phyloP scores from a whole-genome alignment of 2,797 vertebrate genomes.

The Neosalanx taihuensis region DNA sequence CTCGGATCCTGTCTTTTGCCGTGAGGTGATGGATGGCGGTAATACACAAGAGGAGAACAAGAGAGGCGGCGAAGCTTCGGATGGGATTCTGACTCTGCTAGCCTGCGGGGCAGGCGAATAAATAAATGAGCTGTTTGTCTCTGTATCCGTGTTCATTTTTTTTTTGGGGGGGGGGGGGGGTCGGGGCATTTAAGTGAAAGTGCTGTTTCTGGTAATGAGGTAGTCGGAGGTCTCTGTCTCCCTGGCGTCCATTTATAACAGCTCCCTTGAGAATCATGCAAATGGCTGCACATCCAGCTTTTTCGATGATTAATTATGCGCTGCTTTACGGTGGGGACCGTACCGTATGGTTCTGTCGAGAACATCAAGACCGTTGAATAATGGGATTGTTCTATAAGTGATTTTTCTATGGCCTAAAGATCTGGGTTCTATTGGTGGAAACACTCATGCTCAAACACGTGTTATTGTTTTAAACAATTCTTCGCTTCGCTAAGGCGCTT shows the following conservation, averaged over 20 bases:
- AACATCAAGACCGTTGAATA: too few relatives aligned
- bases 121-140: constrained; percentile 21
- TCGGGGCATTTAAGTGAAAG: constrained; percentile 21
- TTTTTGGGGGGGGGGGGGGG: background rate
- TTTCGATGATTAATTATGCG: constrained; percentile 30
- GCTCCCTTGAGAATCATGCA: constrained; percentile 25
- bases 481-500: too few relatives aligned
- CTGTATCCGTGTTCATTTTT: constrained; percentile 22
- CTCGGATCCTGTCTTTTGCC: background rate
- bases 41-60: background rate
- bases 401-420: too few relatives aligned
- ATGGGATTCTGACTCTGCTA: constrained; percentile 26
- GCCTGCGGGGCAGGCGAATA: constrained; percentile 32
- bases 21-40: constrained; percentile 4
- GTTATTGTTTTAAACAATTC: too few relatives aligned
- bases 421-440: too few relatives aligned
- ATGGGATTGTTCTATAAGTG: too few relatives aligned
- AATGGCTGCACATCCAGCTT: too few relatives aligned
- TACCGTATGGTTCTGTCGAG: too few relatives aligned
- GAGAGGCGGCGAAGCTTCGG: background rate
- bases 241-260: constrained; percentile 49
- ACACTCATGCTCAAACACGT: too few relatives aligned
- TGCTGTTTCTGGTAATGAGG: constrained; percentile 36
- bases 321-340: background rate
- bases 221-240: constrained; percentile 20